These are phyloP conservation scores for Caenorhabditis brenneri DNA, from an alignment of 1,140 invertebrate genomes.

Conservation along the genomic window DNA sequence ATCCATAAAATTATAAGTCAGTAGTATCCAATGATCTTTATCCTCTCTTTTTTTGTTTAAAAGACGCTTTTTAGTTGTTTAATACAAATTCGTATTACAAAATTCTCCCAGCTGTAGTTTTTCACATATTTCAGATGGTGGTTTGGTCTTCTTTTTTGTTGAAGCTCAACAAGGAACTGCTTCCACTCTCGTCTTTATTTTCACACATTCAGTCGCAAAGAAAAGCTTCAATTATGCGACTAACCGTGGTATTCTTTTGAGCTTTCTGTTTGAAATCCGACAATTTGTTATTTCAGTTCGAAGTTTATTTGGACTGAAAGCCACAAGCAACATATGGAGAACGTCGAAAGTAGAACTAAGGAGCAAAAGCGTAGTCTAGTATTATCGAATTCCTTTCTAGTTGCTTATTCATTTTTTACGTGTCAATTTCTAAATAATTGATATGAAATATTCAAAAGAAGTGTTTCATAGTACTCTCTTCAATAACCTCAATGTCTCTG, in stretches of 20 bases:
- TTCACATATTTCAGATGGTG: not conserved
- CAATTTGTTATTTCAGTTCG: not conserved
- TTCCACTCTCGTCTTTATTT: not conserved
- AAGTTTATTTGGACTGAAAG: not conserved
- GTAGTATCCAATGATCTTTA: no score
- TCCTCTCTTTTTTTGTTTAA: no score
- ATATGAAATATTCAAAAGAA: not conserved
- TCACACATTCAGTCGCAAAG: not conserved
- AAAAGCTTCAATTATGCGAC: not conserved
- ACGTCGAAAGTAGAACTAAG: not conserved
- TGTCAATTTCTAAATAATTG: not conserved
- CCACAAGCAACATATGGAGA: not conserved
- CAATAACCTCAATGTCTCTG: not conserved
- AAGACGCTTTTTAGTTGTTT: no score
- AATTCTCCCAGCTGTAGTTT: no score
- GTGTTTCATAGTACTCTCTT: not conserved
- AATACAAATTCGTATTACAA: no score
- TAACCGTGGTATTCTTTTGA: not conserved
- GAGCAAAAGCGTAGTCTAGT: slow-evolving; percentile 22
- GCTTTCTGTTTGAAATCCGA: not conserved
- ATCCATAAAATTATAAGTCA: no score
- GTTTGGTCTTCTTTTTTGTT: not conserved
- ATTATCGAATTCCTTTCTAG: not conserved
- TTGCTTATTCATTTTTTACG: not conserved
- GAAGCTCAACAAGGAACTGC: slow-evolving; percentile 6